phyloP scores from a whole-genome alignment of 2,797 vertebrate genomes.

The Holocentrus rufus region DNA sequence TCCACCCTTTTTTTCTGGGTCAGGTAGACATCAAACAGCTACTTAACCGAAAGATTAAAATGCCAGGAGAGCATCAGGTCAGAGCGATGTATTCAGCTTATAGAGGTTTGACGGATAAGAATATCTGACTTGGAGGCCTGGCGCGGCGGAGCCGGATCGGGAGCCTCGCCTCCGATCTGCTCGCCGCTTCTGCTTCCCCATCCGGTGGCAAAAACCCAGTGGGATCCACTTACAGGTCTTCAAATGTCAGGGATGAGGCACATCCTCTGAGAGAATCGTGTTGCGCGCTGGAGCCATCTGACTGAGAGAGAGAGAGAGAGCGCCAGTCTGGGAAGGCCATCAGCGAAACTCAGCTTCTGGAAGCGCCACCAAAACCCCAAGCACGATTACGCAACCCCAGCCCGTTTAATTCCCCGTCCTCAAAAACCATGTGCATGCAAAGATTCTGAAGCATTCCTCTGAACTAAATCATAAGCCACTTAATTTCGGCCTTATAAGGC shows the following conservation, averaged over 20 bases:
- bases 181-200: constrained; percentile 50
- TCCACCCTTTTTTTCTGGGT: constrained; percentile 48
- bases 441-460: constrained; percentile 54
- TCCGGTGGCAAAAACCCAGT: constrained; percentile 59
- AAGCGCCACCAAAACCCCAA: constrained; percentile 57
- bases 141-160: constrained; percentile 16
- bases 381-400: constrained; percentile 57
- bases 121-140: neutral
- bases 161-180: constrained; percentile 28
- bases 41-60: constrained; percentile 18
- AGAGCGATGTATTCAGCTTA: constrained; percentile 9
- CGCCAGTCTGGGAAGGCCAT: constrained; percentile 69
- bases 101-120: neutral
- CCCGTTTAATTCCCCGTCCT: constrained; percentile 42
- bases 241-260: constrained; percentile 73
- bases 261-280: constrained; percentile 72
- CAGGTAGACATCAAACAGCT: constrained; percentile 48
- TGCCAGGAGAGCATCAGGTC: constrained; percentile 31
- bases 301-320: constrained; percentile 20
- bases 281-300: constrained; percentile 54
- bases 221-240: constrained; percentile 71
- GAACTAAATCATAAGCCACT: constrained; percentile 40
- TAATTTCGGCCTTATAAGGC: constrained; percentile 28
- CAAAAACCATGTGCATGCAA: constrained; percentile 65
- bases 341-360: constrained; percentile 62